Conservation (phyloP, 2,113 vertebrate species). For the Gambusia holbrooki region DNA sequence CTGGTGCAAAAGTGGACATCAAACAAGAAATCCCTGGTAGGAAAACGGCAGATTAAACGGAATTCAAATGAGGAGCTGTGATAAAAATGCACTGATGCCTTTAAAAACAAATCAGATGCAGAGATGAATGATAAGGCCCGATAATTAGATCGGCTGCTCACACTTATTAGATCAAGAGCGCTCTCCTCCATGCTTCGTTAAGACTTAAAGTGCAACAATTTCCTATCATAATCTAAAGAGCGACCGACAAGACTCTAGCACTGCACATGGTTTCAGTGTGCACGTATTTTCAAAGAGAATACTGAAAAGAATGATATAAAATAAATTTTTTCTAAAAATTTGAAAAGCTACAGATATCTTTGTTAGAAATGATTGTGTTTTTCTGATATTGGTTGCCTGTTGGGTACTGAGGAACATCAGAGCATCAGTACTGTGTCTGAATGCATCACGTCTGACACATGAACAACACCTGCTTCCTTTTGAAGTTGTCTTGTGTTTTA, state of each 20-base stretch:
- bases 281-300: background rate
- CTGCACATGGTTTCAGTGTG: background rate
- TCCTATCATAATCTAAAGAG: background rate
- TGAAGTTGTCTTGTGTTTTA: too few relatives aligned
- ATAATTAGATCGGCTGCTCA: conserved; percentile 23
- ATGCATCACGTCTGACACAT: background rate
- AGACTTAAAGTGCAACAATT: background rate
- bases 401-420: background rate
- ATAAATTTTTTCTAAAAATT: background rate
- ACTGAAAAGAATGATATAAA: background rate
- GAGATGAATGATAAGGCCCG: conserved; percentile 21
- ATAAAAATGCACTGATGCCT: conserved; percentile 7
- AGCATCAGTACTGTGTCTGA: background rate
- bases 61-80: conserved; percentile 27
- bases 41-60: conserved; percentile 32
- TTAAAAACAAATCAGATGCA: conserved; percentile 13
- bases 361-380: background rate
- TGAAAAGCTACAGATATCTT: too few relatives aligned
- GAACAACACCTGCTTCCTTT: too few relatives aligned
- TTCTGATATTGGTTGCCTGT: background rate
- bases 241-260: background rate
- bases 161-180: conserved; percentile 29
- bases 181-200: conserved; percentile 29
- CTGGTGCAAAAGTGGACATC: conserved; percentile 33
- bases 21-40: conserved; percentile 24